These are phyloP conservation scores for Periophthalmus magnuspinnatus DNA, from an alignment of 2,797 vertebrate genomes.

Conservation along the genomic window DNA sequence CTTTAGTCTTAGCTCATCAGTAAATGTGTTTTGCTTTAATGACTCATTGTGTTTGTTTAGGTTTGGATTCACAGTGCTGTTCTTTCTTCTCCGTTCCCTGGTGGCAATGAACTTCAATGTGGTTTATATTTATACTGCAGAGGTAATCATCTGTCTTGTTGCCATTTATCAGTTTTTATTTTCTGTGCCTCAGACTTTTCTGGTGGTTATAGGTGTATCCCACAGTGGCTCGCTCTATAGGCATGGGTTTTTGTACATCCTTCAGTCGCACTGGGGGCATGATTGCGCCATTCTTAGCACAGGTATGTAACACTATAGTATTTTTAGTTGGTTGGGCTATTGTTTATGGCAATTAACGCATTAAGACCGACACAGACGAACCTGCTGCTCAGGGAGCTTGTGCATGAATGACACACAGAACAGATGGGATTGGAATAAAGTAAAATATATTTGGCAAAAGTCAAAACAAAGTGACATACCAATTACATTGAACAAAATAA, in stretches of 20 bases:
- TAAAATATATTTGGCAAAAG: too few relatives aligned
- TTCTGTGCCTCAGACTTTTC: background rate
- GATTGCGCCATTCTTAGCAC: conserved; percentile 93
- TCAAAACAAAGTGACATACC: too few relatives aligned
- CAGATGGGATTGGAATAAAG: too few relatives aligned
- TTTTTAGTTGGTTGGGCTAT: too few relatives aligned
- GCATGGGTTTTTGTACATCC: conserved; percentile 91
- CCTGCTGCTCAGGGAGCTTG: too few relatives aligned
- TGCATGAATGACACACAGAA: too few relatives aligned
- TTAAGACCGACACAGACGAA: too few relatives aligned
- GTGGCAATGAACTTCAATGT: conserved; percentile 94
- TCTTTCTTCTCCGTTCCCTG: conserved; percentile 88
- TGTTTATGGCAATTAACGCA: too few relatives aligned
- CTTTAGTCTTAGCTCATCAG: background rate
- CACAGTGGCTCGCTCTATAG: conserved; percentile 84
- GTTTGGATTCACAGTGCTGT: conserved; percentile 81
- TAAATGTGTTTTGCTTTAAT: conserved; percentile 12
- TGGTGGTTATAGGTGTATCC: conserved; percentile 86
- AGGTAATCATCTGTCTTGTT: conserved; percentile 72
- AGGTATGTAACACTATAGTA: too few relatives aligned
- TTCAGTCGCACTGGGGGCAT: conserved; percentile 92
- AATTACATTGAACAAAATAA: too few relatives aligned
- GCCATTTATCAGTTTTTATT: background rate
- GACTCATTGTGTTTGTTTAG: conserved; percentile 60
- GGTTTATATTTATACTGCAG: conserved; percentile 95